Evolutionary conservation across 1,140 invertebrate species (phyloP), one percentile per base, ranked within the genome.

Genomic region (Drosophila subpulchrella): DNA sequence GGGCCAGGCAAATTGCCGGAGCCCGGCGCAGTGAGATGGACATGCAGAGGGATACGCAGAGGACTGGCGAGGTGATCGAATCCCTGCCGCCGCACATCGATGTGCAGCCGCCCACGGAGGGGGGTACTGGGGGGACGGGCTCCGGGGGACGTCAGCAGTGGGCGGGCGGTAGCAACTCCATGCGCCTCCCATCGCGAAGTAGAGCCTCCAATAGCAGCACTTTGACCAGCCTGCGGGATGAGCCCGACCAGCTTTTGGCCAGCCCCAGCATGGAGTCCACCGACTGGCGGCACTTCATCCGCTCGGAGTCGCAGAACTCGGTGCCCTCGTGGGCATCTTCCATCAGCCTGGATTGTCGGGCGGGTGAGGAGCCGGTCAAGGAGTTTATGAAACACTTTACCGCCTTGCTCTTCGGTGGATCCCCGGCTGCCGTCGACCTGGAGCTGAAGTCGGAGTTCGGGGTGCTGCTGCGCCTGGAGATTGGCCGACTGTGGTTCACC

Each of bases 331-430:
- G 95, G 95, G 95, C 94, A 41, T 96, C 96, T 0, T 95, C 95
- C 73, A 94, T 95, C 53, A 96, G 95, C 53, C 93, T 95, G 39
- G 95, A 96, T 57, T 96, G 95, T 75, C 95, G 95, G 71, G 94
- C 94, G 0, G 95, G 95, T 77, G 95, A 96, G 89, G 95, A 96
- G 82, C 93, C 94, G 8, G 94, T 94, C 1, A 95, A 95, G 66
- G 94, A 95, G 53, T 96, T 96, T 72, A 96, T 96, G 95, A 95
- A 95, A 78, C 91, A 92, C 36, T 97, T 96, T 91, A 95, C 96
- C 4, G 94, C 95, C 32, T 93, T 95, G 73, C 91, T 96, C 27
- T 96, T 96, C 75, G 94, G 94, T 42, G 93, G 94, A 34, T 93
- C 94, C 7, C 71, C 89, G 1, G 84, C 86, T 6, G 15, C 62